Base-by-base conservation (phyloP, 2,113 vertebrate species). In the Entelurus aequoreus region DNA sequence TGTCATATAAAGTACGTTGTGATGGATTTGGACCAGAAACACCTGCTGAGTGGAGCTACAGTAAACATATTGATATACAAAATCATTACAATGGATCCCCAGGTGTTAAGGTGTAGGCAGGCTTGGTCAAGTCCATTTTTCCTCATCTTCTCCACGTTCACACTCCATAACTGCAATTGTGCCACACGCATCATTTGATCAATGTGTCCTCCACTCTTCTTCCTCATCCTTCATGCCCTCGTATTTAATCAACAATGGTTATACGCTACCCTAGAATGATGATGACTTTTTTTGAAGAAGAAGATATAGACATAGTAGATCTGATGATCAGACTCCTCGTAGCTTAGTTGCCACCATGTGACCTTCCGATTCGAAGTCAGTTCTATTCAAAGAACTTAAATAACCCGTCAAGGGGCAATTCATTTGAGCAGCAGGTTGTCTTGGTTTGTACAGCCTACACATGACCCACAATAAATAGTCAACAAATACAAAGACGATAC, bases 51-150 rank as follows among this genome's bases (percentile, higher is more conserved):
- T 84, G 79, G 78, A 79, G 60, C 67, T 59, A 66, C 66, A 65
- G 72, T 81, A 83, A 87, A 86, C 71, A 81, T 80, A 86, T 84
- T 80, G 79, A 76, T 80, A 84, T 54, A 44, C 11, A 60, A 65
- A 82, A 72, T 77, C 68, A 68, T 79, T 79, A 51, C 40, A 0
- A 66, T 60, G 67, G 75, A 72, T 75, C 69, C 42, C 8, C 6
- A 42, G 56, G 71, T 68, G 69, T 74, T 54, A 0, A 4, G 0
- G 66, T 11, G 36, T n/a, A 66, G 51, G 37, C 61, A 75, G 60
- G 63, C 74, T 71, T 56, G 72, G 71, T 82, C 71, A 71, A 66
- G 77, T 80, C 82, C 54, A 71, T 74, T 82, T 80, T 77, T 69
- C 8, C 71, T 68, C 81, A 67, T 83, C 72, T 19, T 19, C 19